Evolutionary conservation across 2,888 invertebrate species (phyloP).

Genomic region (Cheilosia grossa): DNA sequence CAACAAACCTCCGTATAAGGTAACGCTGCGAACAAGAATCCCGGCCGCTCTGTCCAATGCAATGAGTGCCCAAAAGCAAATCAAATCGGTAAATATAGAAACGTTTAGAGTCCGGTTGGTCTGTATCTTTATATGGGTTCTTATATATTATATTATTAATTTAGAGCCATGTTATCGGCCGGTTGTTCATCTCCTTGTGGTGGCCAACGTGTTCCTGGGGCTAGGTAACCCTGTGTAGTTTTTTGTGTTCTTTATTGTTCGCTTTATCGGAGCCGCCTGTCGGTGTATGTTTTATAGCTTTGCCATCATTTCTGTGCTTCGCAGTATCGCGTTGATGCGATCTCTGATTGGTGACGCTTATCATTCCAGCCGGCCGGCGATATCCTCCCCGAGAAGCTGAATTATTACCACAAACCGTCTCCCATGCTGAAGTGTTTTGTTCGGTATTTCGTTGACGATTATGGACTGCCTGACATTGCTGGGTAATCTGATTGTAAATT

Average conservation of each 20-base stretch:
- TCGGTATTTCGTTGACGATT: conserved; percentile 38
- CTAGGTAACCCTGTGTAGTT: conserved; percentile 25
- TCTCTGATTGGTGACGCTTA: conserved; percentile 70
- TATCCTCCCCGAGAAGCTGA: conserved; percentile 29
- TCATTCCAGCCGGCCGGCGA: conserved; percentile 40
- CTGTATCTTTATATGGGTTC: conserved; percentile 65
- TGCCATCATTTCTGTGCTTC: conserved; percentile 65
- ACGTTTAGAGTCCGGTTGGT: conserved; percentile 62
- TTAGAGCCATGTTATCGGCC: conserved; percentile 68
- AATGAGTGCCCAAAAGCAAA: conserved; percentile 58
- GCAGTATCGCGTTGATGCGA: conserved; percentile 68
- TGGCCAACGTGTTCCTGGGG: conserved; percentile 45
- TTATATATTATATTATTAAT: conserved; percentile 73
- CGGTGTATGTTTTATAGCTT: conserved; percentile 66
- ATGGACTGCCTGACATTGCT: conserved; percentile 66
- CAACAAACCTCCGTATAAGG: conserved; percentile 67
- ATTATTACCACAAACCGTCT: conserved; percentile 31
- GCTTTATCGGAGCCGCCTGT: conserved; percentile 59
- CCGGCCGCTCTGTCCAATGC: conserved; percentile 34
- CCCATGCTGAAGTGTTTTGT: conserved; percentile 36
- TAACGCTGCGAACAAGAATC: conserved; percentile 48
- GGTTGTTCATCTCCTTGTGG: conserved; percentile 53
- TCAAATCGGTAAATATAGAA: conserved; percentile 63
- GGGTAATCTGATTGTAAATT: conserved; percentile 62
- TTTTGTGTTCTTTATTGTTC: conserved; percentile 5